phyloP scores from a whole-genome alignment of 2,797 vertebrate genomes.

The Alauda arvensis region DNA sequence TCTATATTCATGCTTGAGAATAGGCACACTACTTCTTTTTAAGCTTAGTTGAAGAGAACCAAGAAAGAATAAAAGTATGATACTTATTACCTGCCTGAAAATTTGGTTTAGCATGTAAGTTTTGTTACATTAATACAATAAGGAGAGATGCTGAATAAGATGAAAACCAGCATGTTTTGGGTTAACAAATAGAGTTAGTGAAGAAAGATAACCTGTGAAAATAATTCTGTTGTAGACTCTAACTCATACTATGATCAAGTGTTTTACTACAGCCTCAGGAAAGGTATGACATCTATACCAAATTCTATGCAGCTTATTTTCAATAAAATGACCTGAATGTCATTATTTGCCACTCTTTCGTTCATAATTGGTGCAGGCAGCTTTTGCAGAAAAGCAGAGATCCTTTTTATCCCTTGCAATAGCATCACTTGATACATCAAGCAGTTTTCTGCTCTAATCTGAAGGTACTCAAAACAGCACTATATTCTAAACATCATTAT shows the following conservation, averaged over 20 bases:
- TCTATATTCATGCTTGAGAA: background rate
- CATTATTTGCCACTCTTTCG: background rate
- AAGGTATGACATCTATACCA: background rate
- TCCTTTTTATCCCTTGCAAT: background rate
- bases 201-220: constrained; percentile 15
- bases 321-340: constrained; percentile 10
- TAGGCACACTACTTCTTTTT: background rate
- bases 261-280: background rate
- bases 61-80: background rate
- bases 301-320: background rate
- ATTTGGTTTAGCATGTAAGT: background rate
- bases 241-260: background rate
- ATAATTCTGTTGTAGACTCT: background rate
- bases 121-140: background rate
- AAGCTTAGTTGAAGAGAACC: background rate
- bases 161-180: background rate
- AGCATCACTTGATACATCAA: background rate
- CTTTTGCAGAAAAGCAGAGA: background rate
- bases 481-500: background rate
- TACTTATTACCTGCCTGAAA: background rate
- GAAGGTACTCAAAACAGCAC: background rate
- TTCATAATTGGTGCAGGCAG: background rate
- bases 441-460: background rate
- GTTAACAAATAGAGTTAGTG: background rate
- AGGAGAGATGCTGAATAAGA: background rate